Conservation (phyloP, 2,113 vertebrate genomes). For the Halcyon malimbica region DNA sequence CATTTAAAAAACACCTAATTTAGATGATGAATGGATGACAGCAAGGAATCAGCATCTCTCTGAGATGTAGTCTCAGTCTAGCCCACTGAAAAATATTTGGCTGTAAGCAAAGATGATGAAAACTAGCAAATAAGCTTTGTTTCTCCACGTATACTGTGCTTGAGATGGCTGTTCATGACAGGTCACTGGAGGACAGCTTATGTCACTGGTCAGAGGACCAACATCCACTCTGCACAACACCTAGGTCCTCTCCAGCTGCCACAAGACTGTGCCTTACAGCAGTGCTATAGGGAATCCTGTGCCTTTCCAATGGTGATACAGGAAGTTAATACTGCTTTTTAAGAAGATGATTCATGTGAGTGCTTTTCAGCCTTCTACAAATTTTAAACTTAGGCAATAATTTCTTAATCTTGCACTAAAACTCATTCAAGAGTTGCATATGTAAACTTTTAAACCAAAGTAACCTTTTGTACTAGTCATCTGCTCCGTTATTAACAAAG, state of each 20-base stretch:
- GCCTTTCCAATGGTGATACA: not conserved
- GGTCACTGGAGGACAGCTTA: not conserved
- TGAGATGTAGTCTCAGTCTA: not conserved
- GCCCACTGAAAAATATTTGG: not conserved
- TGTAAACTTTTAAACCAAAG: not conserved
- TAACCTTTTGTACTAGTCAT: not conserved
- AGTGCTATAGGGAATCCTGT: not conserved
- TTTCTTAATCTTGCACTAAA: not conserved
- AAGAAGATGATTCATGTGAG: not conserved
- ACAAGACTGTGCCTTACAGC: accelerated
- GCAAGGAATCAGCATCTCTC: not conserved
- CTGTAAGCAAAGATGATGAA: not conserved
- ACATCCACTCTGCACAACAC: not conserved
- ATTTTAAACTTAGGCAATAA: not conserved
- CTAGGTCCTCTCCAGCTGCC: not conserved
- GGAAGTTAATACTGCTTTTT: not conserved
- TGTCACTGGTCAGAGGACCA: not conserved
- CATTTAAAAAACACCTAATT: conserved; percentile 19
- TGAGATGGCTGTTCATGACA: not conserved
- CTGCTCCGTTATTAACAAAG: not conserved
- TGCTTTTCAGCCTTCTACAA: not conserved
- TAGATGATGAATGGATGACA: not conserved
- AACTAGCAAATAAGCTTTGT: not conserved
- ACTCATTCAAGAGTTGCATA: not conserved
- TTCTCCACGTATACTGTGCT: not conserved